These are phyloP conservation scores for Aphis gossypii DNA, from an alignment of 1,140 invertebrate species.

Conservation along the genomic window DNA sequence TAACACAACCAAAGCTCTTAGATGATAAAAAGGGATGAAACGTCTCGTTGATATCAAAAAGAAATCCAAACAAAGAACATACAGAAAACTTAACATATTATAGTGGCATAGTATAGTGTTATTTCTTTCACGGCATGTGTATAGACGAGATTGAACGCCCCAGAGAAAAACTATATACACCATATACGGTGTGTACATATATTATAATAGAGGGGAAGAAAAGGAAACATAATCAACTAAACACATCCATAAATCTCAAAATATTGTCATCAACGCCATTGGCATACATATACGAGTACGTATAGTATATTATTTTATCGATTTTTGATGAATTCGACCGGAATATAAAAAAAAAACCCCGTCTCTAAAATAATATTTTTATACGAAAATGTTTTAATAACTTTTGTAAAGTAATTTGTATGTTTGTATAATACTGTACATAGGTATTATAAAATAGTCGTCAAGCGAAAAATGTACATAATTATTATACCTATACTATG, in stretches of 20 bases:
- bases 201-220: background rate
- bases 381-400: background rate
- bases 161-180: background rate
- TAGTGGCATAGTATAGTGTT: background rate
- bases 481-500: background rate
- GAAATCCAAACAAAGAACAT: constrained; percentile 15
- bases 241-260: background rate
- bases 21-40: background rate
- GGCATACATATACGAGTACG: background rate
- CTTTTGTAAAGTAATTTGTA: background rate
- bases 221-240: background rate
- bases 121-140: background rate
- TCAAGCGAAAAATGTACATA: background rate
- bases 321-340: background rate
- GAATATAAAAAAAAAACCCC: background rate
- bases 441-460: background rate
- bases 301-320: background rate
- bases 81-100: constrained; percentile 35
- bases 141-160: background rate
- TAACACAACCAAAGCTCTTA: constrained; percentile 21
- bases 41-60: constrained; percentile 32
- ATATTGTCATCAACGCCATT: background rate
- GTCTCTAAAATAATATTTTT: background rate
- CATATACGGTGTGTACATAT: background rate
- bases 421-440: background rate